Evolutionary conservation across 2,888 invertebrate genomes (phyloP).

Genomic region (Coremacera marginata): DNA sequence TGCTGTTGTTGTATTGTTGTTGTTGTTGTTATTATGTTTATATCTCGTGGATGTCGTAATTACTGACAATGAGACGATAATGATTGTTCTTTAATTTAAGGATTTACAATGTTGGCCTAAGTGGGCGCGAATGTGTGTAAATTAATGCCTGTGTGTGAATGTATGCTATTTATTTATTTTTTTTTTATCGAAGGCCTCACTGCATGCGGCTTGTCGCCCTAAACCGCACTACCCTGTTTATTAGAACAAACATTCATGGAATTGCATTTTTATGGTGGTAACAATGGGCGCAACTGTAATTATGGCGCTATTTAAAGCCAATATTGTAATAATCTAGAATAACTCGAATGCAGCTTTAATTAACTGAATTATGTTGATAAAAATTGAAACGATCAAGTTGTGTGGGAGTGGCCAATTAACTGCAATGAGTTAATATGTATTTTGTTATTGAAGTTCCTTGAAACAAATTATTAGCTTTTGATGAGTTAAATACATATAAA

Average conservation of each 20-base stretch:
- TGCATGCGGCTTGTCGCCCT: neutral
- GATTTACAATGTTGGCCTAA: conserved; percentile 47
- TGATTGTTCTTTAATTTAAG: conserved; percentile 62
- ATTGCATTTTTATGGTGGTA: neutral
- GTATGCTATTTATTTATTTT: neutral
- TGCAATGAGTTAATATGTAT: too few relatives aligned
- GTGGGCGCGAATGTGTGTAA: neutral
- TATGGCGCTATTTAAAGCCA: neutral
- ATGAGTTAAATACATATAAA: too few relatives aligned
- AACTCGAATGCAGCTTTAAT: neutral
- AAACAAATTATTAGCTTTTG: too few relatives aligned
- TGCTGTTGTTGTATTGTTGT: neutral
- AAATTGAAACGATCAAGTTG: too few relatives aligned
- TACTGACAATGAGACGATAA: conserved; percentile 59
- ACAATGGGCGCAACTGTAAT: neutral
- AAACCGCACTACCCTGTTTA: neutral
- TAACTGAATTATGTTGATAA: neutral
- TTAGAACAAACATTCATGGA: neutral
- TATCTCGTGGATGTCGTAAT: conserved; percentile 53
- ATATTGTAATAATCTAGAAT: neutral
- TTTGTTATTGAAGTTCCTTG: too few relatives aligned
- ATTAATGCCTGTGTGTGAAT: neutral
- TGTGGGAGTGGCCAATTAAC: too few relatives aligned
- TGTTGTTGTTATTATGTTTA: conserved; percentile 1
- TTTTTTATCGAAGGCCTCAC: neutral